Conservation (phyloP, 2,113 vertebrate species). For the Oncorhynchus nerka region DNA sequence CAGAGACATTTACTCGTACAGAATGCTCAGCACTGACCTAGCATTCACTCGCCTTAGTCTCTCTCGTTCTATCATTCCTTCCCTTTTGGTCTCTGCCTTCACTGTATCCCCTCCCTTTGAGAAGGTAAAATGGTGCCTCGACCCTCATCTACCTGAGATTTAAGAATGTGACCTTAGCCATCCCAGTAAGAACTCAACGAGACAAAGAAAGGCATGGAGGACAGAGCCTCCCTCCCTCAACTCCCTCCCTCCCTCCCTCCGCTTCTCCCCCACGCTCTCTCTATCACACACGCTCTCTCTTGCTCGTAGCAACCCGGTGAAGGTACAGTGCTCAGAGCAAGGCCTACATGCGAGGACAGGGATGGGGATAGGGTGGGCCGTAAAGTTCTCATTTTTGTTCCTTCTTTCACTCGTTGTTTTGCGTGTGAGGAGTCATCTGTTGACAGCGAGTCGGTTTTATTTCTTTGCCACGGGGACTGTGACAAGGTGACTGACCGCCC, state of each 20-base stretch:
- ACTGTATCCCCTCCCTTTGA: not conserved
- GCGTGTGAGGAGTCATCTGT: not conserved
- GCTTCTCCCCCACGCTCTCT: not conserved
- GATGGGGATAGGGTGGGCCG: not conserved
- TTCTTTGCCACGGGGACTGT: not conserved
- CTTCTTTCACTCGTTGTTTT: not conserved
- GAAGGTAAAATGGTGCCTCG: conserved; percentile 3
- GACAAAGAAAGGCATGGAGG: not conserved
- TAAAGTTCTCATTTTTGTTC: not conserved
- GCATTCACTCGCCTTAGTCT: not conserved
- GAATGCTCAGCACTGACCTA: conserved; percentile 9
- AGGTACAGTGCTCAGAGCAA: not conserved
- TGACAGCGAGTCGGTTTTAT: not conserved
- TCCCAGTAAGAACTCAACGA: conserved; percentile 16
- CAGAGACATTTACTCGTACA: not conserved
- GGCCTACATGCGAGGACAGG: not conserved
- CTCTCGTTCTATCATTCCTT: too few species aligned
- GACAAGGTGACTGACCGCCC: not conserved
- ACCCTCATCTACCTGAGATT: not conserved
- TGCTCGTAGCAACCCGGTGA: not conserved
- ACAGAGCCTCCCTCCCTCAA: not conserved
- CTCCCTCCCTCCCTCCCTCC: conserved; percentile 2
- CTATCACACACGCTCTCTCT: not conserved
- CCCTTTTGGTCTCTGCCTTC: not conserved
- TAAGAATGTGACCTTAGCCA: conserved; percentile 12